Evolutionary conservation across 2,113 vertebrate species (phyloP).

Genomic region (Cepphus grylle): DNA sequence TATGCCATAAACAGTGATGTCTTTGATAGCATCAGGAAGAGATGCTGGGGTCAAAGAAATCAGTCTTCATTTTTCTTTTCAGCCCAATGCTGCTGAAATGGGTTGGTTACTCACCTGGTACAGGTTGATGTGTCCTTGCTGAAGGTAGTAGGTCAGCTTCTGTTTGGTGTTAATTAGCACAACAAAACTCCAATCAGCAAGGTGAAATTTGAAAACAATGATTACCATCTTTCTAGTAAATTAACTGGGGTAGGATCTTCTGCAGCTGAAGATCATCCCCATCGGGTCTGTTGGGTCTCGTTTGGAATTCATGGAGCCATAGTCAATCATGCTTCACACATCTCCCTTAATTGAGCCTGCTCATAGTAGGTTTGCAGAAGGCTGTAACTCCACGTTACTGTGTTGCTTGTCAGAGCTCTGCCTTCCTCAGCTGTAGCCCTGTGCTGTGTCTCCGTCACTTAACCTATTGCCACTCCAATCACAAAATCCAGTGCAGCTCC

Average conservation of each 20-base stretch:
- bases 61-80: neutral
- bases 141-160: neutral
- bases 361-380: neutral
- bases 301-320: neutral
- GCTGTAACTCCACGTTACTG: neutral
- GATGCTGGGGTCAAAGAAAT: neutral
- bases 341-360: neutral
- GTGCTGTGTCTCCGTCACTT: neutral
- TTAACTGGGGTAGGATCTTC: neutral
- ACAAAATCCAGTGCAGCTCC: neutral
- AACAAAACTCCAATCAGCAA: neutral
- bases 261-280: neutral
- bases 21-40: neutral
- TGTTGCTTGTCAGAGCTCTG: neutral
- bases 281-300: neutral
- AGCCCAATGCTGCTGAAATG: neutral
- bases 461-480: neutral
- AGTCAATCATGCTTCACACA: no score
- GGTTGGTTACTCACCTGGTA: neutral
- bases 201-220: neutral
- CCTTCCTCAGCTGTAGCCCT: neutral
- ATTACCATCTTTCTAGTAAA: neutral
- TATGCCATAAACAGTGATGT: neutral
- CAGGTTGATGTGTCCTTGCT: neutral
- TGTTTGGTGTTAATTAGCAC: neutral